Conservation (phyloP, 2,113 vertebrate species). For the Grus americana region DNA sequence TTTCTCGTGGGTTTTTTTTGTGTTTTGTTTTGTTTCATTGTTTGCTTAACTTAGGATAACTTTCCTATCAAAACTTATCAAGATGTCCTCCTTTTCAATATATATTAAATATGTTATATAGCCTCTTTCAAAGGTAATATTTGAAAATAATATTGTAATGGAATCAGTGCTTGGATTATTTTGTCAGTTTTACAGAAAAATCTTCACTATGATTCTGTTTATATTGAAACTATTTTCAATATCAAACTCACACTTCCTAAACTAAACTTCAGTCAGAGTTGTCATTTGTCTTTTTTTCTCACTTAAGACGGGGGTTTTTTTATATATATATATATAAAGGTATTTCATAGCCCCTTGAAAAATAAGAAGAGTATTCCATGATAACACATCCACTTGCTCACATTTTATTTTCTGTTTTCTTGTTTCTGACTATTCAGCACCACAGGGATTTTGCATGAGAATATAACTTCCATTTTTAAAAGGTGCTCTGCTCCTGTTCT, state of each 20-base stretch:
- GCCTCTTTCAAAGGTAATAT: background rate
- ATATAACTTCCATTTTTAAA: background rate
- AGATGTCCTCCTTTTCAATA: background rate
- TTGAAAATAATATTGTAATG: background rate
- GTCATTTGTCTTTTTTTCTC: background rate
- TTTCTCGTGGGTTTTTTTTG: background rate
- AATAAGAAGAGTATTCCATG: background rate
- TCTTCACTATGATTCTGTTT: background rate
- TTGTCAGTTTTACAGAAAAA: background rate
- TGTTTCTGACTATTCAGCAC: background rate
- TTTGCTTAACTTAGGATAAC: background rate
- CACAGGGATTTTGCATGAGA: background rate
- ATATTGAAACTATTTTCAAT: background rate
- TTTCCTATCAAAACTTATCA: background rate
- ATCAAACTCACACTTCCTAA: background rate
- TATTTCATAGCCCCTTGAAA: background rate
- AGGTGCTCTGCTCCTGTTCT: background rate
- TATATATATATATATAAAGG: background rate
- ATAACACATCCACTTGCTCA: background rate
- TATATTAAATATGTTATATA: background rate
- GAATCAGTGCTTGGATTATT: background rate
- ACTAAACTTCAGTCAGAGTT: background rate
- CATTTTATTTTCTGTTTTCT: background rate
- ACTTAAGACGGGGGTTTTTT: background rate
- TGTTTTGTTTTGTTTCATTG: background rate